A percentile compares a stretch with the other conserved stretches of the same genome.
Conservation (phyloP, 2,797 vertebrate species). For the Sebastes matsubarae region DNA sequence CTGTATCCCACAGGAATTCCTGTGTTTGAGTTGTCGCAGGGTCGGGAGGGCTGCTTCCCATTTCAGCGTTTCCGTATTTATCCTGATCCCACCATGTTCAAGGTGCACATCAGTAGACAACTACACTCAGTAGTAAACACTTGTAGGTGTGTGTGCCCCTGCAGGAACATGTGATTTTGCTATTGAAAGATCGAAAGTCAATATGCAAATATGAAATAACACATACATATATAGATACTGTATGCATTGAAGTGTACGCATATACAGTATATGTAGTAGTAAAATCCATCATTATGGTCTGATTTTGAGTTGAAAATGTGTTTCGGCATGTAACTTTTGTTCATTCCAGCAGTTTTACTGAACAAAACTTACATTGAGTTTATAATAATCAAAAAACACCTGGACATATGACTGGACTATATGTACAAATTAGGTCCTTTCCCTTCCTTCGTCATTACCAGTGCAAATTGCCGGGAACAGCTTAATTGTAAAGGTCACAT, state of each 20-base stretch:
- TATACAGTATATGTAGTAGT: not conserved
- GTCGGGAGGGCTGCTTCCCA: conserved; percentile 49
- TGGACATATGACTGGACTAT: not conserved
- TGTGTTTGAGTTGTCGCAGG: conserved; percentile 71
- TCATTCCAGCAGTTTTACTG: not conserved
- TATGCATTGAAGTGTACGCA: not conserved
- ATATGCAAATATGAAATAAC: not conserved
- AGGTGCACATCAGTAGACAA: conserved; percentile 7
- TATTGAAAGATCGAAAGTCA: not conserved
- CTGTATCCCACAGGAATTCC: conserved; percentile 80
- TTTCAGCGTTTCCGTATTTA: conserved; percentile 47
- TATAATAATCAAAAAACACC: not conserved
- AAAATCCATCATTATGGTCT: not conserved
- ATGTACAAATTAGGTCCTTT: not conserved
- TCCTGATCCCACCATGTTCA: not conserved
- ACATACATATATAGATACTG: not conserved
- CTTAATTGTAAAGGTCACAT: conserved; percentile 57
- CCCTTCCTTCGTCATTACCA: not conserved
- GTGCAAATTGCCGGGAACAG: conserved; percentile 25
- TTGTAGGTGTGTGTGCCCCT: not conserved
- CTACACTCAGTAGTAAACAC: not conserved
- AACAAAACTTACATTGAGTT: not conserved
- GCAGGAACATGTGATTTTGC: not conserved
- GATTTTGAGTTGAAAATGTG: not conserved
- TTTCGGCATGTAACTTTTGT: not conserved